These are phyloP conservation scores for Scaptomyza cyrtandrae DNA, from an alignment of 2,888 invertebrate species.

Conservation along the genomic window DNA sequence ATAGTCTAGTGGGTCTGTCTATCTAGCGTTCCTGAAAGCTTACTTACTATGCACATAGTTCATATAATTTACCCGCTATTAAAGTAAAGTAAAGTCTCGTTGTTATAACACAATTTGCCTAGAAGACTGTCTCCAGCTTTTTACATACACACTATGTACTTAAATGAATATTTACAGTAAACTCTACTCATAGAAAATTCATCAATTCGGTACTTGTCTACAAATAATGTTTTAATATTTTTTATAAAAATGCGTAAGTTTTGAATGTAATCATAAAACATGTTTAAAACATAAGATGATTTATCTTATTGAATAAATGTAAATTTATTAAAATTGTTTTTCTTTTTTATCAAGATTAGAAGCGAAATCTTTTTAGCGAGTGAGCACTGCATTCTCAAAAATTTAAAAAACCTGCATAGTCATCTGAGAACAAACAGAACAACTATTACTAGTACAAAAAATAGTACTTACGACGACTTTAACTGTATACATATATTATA, in stretches of 20 bases:
- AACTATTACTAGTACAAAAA: conserved; percentile 3
- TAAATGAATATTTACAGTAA: background rate
- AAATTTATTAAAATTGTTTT: too few relatives aligned
- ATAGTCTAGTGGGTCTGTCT: conserved; percentile 26
- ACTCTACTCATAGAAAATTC: too few relatives aligned
- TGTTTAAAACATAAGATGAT: too few relatives aligned
- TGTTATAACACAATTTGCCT: background rate
- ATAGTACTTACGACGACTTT: conserved; percentile 12
- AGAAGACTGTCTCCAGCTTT: background rate
- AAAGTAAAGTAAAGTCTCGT: conserved; percentile 10
- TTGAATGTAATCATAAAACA: too few relatives aligned
- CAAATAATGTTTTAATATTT: too few relatives aligned
- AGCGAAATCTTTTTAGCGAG: background rate
- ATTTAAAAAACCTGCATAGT: conserved; percentile 15
- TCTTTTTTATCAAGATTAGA: too few relatives aligned
- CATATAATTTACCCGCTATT: conserved; percentile 15
- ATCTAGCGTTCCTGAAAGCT: background rate
- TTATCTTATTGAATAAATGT: too few relatives aligned
- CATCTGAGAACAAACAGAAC: conserved; percentile 19
- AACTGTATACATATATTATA: conserved; percentile 1
- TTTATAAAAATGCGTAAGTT: too few relatives aligned
- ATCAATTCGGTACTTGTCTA: too few relatives aligned
- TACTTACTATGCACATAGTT: background rate
- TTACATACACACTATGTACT: background rate
- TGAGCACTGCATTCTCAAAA: background rate